Evolutionary conservation across 92 coral and sea anemone genomes (phyloP), one percentile per base, ranked within the genome.

Genomic region (Porites cylindrica): DNA sequence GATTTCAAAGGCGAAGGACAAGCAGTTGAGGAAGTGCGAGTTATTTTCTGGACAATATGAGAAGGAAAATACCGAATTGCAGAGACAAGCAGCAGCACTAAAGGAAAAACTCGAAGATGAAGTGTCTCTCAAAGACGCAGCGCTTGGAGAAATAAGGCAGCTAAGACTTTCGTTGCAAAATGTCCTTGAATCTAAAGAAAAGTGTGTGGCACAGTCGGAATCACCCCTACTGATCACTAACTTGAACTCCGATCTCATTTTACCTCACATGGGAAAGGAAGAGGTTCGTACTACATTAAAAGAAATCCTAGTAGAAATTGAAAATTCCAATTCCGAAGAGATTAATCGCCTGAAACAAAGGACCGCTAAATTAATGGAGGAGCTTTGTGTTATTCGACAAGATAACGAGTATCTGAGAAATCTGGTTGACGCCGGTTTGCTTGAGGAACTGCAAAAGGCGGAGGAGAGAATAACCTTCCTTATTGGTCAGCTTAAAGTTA

Each of bases 161-260:
- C 24, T 73, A 18, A 63, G 87, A 6, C 53, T 32, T 14, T 83
- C 87, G 21, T 14, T 83, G 10, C 47, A 61, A 32, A 83, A 52
- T 17, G 73, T 83, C 52, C 52, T 83, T 51, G 87, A 83, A 73
- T 21, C 87, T 16, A 72, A 83, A n/a, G 87, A 83, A 13, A 83
- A 73, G 50, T 23, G 52, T 23, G 52, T 62, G 53, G 7, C 51
- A 10, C 63, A 17, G 51, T 66, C 62, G 2, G 66, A 62, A 51
- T 52, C 79, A 8, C 80, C 80, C n/a, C 47, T 83, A 29, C 32
- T 75, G n/a, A 83, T 75, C 63, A 52, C 62, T 10, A 65, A 83
- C 50, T 67, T 73, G 12, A 75, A 73, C 73, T 63, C 64, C 0
- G 80, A 73, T 43, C 16, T 73, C 29, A 65, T 74, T 6, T 65